Conservation (phyloP, 2,797 vertebrate species). For the Mus caroli region DNA sequence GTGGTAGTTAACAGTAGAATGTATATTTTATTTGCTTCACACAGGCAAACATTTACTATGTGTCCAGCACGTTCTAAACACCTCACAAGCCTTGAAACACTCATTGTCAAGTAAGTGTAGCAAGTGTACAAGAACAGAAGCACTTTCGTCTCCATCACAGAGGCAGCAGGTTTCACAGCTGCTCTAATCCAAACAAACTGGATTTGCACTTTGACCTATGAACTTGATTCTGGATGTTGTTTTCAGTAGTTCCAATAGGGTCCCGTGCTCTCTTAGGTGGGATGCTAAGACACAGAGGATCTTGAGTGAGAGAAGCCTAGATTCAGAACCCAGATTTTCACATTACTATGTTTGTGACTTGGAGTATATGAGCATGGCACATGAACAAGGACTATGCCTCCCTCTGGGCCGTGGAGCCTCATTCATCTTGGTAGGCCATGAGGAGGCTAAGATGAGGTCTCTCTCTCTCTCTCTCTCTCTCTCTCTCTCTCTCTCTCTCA, state of each 20-base stretch:
- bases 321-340: background rate
- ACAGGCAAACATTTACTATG: background rate
- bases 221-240: background rate
- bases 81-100: background rate
- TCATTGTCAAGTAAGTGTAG: background rate
- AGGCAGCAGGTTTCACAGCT: background rate
- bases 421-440: background rate
- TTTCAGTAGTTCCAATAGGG: background rate
- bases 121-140: background rate
- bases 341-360: background rate
- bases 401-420: background rate
- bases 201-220: background rate
- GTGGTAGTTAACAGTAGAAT: background rate
- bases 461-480: too few relatives aligned
- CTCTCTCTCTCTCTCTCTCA: too few relatives aligned
- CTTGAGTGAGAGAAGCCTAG: background rate
- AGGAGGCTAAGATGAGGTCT: background rate
- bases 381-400: background rate
- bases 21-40: conserved; percentile 26
- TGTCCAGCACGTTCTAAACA: background rate
- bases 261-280: background rate
- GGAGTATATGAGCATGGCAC: background rate
- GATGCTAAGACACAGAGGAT: background rate
- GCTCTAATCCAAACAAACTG: background rate
- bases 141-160: background rate